Conservation (phyloP, 2,888 invertebrate genomes). For the Spisula solida region DNA sequence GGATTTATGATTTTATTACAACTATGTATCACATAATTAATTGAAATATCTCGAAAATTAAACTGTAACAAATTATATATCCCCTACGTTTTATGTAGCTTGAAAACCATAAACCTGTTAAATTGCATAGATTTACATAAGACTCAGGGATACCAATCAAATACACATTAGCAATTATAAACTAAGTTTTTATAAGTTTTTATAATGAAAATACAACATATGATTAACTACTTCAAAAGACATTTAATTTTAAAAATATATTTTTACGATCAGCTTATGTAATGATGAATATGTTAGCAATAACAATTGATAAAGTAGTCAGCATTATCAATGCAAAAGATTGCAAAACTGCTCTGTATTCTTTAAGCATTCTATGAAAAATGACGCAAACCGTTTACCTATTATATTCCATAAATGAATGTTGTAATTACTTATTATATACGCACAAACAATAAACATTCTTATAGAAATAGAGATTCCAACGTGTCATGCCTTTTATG, state of each 20-base stretch:
- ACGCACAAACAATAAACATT: background rate
- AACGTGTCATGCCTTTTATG: background rate
- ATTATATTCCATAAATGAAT: constrained; percentile 4
- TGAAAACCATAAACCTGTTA: background rate
- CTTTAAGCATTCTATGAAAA: background rate
- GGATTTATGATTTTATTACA: constrained; percentile 4
- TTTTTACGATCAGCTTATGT: background rate
- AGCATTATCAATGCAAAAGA: background rate
- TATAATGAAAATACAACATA: constrained; percentile 9
- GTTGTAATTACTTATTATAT: background rate
- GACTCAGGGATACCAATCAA: constrained; percentile 7
- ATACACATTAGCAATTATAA: constrained; percentile 21
- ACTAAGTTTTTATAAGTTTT: constrained; percentile 10
- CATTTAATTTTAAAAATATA: constrained; percentile 10
- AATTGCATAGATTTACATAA: background rate
- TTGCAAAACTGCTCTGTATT: background rate
- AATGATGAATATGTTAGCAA: background rate
- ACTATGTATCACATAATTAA: constrained; percentile 5
- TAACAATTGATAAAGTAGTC: constrained; percentile 13
- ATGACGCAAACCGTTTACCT: background rate
- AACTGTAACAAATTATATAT: background rate
- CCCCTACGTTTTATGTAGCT: constrained; percentile 15
- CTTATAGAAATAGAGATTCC: background rate
- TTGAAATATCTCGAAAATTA: constrained; percentile 10
- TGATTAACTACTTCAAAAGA: constrained; percentile 26